A percentile compares a stretch with the other conserved stretches of the same genome.
phyloP scores from a whole-genome alignment of 2,888 invertebrate genomes.

The Caenorhabditis doughertyi region DNA sequence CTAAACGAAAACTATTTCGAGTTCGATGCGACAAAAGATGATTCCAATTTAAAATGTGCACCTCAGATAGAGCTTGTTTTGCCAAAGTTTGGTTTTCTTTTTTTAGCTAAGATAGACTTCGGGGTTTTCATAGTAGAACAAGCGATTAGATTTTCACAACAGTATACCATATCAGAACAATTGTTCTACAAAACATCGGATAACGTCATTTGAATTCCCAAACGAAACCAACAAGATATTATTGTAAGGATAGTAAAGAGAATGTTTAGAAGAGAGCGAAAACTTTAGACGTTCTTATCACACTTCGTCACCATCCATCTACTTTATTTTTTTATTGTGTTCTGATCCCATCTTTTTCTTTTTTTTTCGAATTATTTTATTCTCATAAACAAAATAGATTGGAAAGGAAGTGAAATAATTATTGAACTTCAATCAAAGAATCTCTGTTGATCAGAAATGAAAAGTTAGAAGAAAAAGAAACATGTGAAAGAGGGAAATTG shows the following conservation, averaged over 20 bases:
- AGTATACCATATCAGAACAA: no score
- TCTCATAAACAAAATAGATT: background rate
- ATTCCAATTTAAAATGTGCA: no score
- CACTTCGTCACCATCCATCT: background rate
- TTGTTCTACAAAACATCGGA: no score
- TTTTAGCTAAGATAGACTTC: no score
- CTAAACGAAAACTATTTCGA: no score
- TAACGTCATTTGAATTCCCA: constrained; percentile 7
- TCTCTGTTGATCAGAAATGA: constrained; percentile 9
- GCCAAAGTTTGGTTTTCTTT: no score
- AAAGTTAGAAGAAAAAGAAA: background rate
- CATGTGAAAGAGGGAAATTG: background rate
- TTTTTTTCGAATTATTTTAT: background rate
- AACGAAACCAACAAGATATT: constrained; percentile 7
- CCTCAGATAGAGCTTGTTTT: no score
- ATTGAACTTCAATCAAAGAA: background rate
- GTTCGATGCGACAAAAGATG: no score
- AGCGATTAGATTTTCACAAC: no score
- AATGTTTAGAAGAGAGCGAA: constrained; percentile 4
- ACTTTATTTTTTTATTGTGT: constrained; percentile 9
- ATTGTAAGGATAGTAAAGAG: background rate
- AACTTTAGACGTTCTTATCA: constrained; percentile 17
- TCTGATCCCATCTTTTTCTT: no score
- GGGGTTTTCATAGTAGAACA: no score
- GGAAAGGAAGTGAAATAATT: background rate